Base-by-base conservation (phyloP, 1,140 invertebrate genomes). In the Penaeus japonicus region DNA sequence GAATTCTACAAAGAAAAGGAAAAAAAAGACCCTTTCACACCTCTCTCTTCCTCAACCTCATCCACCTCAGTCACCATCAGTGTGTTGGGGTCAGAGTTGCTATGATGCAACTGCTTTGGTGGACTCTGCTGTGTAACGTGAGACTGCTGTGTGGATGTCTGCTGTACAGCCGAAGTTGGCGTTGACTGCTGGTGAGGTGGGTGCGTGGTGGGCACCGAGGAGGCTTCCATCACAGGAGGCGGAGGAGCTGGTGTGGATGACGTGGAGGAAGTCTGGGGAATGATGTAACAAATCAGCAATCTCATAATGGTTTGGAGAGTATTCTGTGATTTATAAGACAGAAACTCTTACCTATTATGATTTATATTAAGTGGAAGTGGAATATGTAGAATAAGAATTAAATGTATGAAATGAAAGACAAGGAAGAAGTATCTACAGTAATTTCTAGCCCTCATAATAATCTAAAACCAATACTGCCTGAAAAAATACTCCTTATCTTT, bases 1-100 rank as follows among this genome's bases (percentile, higher is more conserved):
- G 20, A 12, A 55, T 2, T 20, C 17, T 53, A 39, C 0, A 39
- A 10, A 39, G 1, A 39, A 7, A 39, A 7, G 7, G 35, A 39
- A 7, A 39, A 7, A 39, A 7, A 35, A 62, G 27, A 84, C 32
- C 7, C 35, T 20, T 54, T 30, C 79, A 54, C 17, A 62, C 82
- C 59, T 39, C 39, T 89, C 39, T 89, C 87, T 32, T 89, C 87
- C 77, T 84, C 87, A 32, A 79, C 57, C n/a, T 89, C 87, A 22
- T 89, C 87, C 35, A 84, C 75, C 27, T 89, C 87, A 24, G 87
- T 73, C 55, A 89, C 83, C 75, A 85, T 35, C 24, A 81, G 57
- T 15, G 87, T 89, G 59, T 89, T 89, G 18, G 87, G 87, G 75
- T 89, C 87, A 27, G 87, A 89, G 57, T 73, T 79, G 30, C 82